Conservation (phyloP, 2,888 invertebrate species). For the Cecidostiba fungosa region DNA sequence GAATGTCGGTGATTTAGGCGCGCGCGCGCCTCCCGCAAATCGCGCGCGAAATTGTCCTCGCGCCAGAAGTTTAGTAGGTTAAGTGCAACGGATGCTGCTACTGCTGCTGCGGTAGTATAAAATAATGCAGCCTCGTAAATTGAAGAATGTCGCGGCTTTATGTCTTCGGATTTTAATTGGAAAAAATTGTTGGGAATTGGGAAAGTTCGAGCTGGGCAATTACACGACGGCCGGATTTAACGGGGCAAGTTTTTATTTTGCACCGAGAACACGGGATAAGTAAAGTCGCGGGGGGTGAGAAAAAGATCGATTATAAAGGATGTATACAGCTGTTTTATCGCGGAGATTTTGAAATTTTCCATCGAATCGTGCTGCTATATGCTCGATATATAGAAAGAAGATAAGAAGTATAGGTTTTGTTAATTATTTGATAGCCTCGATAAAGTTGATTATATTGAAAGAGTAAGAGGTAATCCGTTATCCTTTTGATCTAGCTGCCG, state of each 20-base stretch:
- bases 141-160: slow-evolving; percentile 25
- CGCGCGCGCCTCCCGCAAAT: not conserved
- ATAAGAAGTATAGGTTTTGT: not conserved
- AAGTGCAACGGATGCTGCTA: slow-evolving; percentile 44
- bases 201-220: slow-evolving; percentile 16
- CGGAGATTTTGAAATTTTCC: not conserved
- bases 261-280: not conserved
- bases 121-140: slow-evolving; percentile 53
- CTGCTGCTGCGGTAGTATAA: slow-evolving; percentile 24
- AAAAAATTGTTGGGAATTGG: slow-evolving; percentile 27
- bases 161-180: slow-evolving; percentile 9
- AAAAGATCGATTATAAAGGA: not conserved
- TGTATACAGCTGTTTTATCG: not conserved
- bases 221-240: not conserved
- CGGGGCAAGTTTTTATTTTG: slow-evolving; percentile 2
- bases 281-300: not conserved
- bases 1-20: not conserved
- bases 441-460: not conserved
- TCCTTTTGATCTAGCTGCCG: not conserved
- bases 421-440: not conserved
- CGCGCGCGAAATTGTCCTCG: slow-evolving; percentile 40
- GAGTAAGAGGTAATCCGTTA: not conserved
- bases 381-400: not conserved
- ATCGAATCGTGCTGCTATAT: no score
- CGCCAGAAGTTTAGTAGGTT: slow-evolving; percentile 49